Evolutionary conservation across 2,888 invertebrate species (phyloP), one percentile per base, ranked within the genome.

Genomic region (Zelleria hepariella): DNA sequence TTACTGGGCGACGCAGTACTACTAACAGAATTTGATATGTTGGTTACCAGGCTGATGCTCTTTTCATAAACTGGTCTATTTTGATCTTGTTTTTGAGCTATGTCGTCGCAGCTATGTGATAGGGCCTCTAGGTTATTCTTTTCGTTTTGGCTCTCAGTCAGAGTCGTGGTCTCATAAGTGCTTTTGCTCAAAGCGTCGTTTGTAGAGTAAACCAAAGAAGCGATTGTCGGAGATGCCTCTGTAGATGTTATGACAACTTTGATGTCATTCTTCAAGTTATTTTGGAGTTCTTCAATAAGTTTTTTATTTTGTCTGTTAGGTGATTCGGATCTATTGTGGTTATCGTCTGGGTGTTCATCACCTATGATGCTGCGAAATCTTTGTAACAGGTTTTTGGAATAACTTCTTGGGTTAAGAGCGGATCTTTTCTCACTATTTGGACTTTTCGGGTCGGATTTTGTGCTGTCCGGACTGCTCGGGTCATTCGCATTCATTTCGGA

Each of bases 281-380:
- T 73, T 60, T 73, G 71, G 15, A 64, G 57, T 25, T 75, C 73
- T 61, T 79, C 80, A 24, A 61, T 63, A 0, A 62, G 58, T 60
- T 66, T 69, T 20, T 47, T 58, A 10, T 15, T 42, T 2, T 62
- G 62, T 66, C 72, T 77, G 15, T 59, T 60, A 2, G 66, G 61
- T 23, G 65, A 66, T 58, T 77, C 77, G 7, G 70, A 60, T 71
- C 70, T 81, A 62, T 78, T 80, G 63, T 80, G 80, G 65, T 80
- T 82, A 58, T 78, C 77, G 62, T 86, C 85, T 1, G 80, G 63
- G 63, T 82, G 84, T 62, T 90, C 90, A 63, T 90, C 90, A 1
- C 87, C 86, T 27, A 89, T 89, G 18, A 89, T 89, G 67, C 80
- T 89, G 66, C 85, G 81, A 61, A 90, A 89, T 62, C 89, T 73